phyloP scores from a whole-genome alignment of 1,140 invertebrate genomes.

The Wasmannia auropunctata region DNA sequence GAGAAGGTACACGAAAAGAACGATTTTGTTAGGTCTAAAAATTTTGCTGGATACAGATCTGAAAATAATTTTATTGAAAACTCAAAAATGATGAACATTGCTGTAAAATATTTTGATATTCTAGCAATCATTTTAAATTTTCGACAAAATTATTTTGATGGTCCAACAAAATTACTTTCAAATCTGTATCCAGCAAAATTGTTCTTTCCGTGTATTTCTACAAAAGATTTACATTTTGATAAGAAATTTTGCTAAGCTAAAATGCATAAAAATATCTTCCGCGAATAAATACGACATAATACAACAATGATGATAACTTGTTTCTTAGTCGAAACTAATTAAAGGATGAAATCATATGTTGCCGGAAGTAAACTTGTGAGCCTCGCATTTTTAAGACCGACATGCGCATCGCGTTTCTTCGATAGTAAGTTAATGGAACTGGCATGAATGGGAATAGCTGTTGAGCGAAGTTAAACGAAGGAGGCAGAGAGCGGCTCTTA shows the following conservation, averaged over 20 bases:
- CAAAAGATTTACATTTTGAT: not conserved
- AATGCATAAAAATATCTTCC: not conserved
- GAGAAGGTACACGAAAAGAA: no score
- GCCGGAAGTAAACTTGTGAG: not conserved
- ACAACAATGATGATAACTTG: not conserved
- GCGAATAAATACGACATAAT: not conserved
- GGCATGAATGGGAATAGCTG: conserved; percentile 58
- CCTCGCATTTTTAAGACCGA: conserved; percentile 23
- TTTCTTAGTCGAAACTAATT: not conserved
- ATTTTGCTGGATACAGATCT: no score
- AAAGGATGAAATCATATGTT: not conserved
- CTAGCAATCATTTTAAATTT: no score
- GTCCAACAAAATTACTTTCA: no score
- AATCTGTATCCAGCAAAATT: no score
- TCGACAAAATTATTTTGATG: no score
- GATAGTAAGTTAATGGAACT: conserved; percentile 56
- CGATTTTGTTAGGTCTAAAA: no score
- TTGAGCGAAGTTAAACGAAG: conserved; percentile 53
- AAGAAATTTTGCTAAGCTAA: not conserved
- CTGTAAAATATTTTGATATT: no score
- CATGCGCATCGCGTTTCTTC: not conserved
- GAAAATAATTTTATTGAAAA: no score
- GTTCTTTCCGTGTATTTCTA: no score
- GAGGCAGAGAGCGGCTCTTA: conserved; percentile 52
- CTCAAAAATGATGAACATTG: no score